Base-by-base conservation (phyloP, 2,888 invertebrate genomes). In the Brachylomia viminalis region DNA sequence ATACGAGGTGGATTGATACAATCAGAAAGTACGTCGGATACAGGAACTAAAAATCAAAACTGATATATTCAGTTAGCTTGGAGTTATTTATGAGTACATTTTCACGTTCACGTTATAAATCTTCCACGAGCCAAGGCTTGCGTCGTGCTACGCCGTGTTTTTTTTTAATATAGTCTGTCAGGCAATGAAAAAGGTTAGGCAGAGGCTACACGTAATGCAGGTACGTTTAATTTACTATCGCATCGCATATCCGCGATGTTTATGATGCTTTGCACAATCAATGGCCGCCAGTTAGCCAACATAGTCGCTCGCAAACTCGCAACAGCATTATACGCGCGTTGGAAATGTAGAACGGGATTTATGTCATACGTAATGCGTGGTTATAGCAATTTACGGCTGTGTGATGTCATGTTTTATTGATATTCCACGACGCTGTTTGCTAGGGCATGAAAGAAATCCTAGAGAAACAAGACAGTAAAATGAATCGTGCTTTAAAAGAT, bases 291-390 rank as follows among this genome's bases (percentile, higher is more conserved):
- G 84, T 88, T 88, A 80, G 80, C 83, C 79, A 88, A 88, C 77
- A 77, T 62, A 58, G 52, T 33, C 66, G 78, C 65, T 78, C 80
- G 86, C 87, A 86, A 82, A 77, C 65, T 78, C 80, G 86, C 87
- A 86, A 82, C 77, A 84, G 71, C 58, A 49, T 77, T 77, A 81
- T 77, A 83, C 75, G 74, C 73, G 80, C 81, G 76, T 81, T 83
- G 80, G 77, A 87, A 84, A 88, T 88, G 80, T 88, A 71, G 89
- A 87, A 86, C 89, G 80, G 85, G 85, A 88, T 89, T 89, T 86
- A 89, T 90, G 88, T 89, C 78, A 79, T 69, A 71, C 70, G 56
- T 82, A 84, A 82, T 80, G 75, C 52, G 69, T 75, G 72, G 65
- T 66, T 86, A 79, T 61, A 80, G 76, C 77, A 80, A 77, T 83